phyloP scores from a whole-genome alignment of 1,140 invertebrate genomes.

The Matsumurasca onukii region DNA sequence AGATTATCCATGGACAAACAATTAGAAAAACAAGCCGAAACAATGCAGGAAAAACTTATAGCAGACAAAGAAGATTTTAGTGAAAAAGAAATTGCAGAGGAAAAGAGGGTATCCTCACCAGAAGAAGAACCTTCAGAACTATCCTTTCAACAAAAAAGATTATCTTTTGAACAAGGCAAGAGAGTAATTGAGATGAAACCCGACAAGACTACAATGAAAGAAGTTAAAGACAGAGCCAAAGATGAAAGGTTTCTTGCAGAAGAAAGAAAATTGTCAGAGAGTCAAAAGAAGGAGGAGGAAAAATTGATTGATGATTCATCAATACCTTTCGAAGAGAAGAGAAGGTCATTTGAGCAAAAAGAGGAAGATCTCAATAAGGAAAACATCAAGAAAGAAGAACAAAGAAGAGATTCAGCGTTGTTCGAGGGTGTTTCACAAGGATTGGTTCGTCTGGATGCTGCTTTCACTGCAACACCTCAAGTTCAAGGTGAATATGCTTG shows the following conservation, averaged over 20 bases:
- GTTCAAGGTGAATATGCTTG: constrained; percentile 33
- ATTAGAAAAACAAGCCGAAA: constrained; percentile 36
- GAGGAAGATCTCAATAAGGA: constrained; percentile 29
- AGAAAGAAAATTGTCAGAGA: constrained; percentile 30
- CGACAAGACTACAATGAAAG: constrained; percentile 23
- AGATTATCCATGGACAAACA: constrained; percentile 59
- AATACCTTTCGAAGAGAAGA: constrained; percentile 42
- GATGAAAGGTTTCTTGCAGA: constrained; percentile 31
- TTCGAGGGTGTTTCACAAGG: constrained; percentile 50
- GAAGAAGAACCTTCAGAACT: constrained; percentile 34
- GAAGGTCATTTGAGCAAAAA: constrained; percentile 40
- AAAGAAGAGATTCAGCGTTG: constrained; percentile 46
- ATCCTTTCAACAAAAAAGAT: constrained; percentile 42
- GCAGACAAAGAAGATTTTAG: constrained; percentile 54
- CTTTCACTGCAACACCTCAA: constrained; percentile 40
- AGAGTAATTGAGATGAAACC: constrained; percentile 22
- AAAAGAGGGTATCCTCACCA: constrained; percentile 37
- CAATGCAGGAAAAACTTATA: constrained; percentile 42
- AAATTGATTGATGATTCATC: constrained; percentile 58
- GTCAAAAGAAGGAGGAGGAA: constrained; percentile 59
- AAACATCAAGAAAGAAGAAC: constrained; percentile 32
- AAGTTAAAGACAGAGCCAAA: constrained; percentile 16
- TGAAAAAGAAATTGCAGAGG: constrained; percentile 50
- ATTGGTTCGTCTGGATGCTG: constrained; percentile 45
- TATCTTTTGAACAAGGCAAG: constrained; percentile 43